These are phyloP conservation scores for Gadus chalcogrammus DNA, from an alignment of 2,113 vertebrate genomes.

Conservation along the genomic window DNA sequence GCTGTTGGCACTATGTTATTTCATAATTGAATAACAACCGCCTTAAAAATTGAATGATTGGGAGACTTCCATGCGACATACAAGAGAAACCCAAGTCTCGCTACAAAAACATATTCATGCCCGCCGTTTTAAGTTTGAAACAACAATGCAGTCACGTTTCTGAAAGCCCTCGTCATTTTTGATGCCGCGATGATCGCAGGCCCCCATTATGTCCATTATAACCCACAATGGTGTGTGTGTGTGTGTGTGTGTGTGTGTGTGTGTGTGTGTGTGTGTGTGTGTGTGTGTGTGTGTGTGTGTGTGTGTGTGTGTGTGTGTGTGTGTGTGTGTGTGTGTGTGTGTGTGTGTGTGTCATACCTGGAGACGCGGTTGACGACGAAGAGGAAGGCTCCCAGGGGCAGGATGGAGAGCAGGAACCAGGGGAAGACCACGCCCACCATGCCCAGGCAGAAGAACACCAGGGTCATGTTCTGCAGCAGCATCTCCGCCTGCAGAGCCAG, in stretches of 20 bases:
- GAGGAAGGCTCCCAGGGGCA: conserved; percentile 74
- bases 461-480: conserved; percentile 78
- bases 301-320: neutral
- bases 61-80: conserved; percentile 29
- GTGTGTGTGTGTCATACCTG: conserved; percentile 60
- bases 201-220: neutral
- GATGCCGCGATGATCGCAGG: neutral
- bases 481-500: conserved; percentile 77
- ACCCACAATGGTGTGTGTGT: too few relatives aligned
- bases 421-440: conserved; percentile 77
- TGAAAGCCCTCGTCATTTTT: neutral
- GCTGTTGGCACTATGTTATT: conserved; percentile 46
- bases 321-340: neutral
- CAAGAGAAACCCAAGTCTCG: conserved; percentile 23
- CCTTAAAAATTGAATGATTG: conserved; percentile 48
- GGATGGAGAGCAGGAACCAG: conserved; percentile 77
- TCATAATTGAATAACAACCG: conserved; percentile 49
- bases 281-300: neutral
- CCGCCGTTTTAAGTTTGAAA: neutral
- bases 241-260: too few relatives aligned
- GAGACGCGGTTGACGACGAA: conserved; percentile 72
- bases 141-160: neutral
- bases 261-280: neutral
- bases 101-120: neutral
- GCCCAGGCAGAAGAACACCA: conserved; percentile 76